phyloP scores from a whole-genome alignment of 2,888 invertebrate genomes.

The Argyra leucocephala region DNA sequence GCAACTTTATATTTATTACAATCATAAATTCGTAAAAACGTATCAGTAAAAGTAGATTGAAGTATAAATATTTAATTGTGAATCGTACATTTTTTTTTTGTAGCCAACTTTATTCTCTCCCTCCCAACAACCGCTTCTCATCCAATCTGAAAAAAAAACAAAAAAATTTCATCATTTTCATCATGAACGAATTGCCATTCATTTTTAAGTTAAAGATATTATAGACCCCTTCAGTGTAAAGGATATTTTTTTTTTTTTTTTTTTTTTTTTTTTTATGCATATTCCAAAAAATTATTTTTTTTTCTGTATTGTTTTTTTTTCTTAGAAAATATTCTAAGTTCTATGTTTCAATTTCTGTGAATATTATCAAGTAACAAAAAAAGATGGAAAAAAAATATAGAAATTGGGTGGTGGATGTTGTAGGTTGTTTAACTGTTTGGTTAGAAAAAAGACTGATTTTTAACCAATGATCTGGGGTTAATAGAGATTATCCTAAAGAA shows the following conservation, averaged over 20 bases:
- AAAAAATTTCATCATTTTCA: neutral
- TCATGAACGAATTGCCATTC: neutral
- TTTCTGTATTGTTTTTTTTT: no score
- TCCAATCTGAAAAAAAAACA: no score
- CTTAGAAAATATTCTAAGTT: neutral
- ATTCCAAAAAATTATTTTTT: neutral
- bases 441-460: neutral
- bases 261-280: neutral
- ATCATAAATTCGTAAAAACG: constrained; percentile 9
- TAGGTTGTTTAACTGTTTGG: neutral
- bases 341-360: neutral
- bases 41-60: constrained; percentile 34
- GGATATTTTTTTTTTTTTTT: neutral
- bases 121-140: no score
- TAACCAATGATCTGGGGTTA: neutral
- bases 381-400: neutral
- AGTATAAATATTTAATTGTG: constrained; percentile 41
- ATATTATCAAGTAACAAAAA: neutral
- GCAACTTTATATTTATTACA: constrained; percentile 10
- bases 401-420: neutral
- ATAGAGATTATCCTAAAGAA: neutral
- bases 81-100: neutral
- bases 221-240: neutral
- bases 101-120: no score
- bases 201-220: neutral